Percentiles rank a stretch among this genome's conserved stretches.
Evolutionary conservation across 2,888 invertebrate genomes (phyloP).

Genomic region (Syrista parreyssii): DNA sequence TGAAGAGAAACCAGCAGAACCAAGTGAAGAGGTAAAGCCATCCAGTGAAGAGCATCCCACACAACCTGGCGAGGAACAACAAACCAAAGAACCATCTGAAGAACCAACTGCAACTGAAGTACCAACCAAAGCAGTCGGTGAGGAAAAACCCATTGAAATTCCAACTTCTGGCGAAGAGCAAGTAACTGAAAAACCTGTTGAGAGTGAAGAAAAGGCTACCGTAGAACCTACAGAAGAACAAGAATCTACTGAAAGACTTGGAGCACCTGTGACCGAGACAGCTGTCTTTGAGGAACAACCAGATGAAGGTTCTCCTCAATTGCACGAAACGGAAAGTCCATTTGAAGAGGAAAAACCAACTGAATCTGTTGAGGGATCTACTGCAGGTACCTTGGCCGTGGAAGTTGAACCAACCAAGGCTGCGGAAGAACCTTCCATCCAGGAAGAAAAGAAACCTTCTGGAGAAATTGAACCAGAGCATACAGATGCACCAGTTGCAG

Average conservation of each 20-base stretch:
- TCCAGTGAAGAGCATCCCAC: neutral
- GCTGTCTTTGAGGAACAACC: slow-evolving; percentile 13
- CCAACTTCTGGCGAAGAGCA: slow-evolving; percentile 9
- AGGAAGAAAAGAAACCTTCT: slow-evolving; percentile 15
- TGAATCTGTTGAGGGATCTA: neutral
- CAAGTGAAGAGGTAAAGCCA: neutral
- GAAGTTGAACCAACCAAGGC: neutral
- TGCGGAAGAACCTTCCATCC: slow-evolving; percentile 10
- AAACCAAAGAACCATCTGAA: neutral
- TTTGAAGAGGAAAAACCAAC: neutral
- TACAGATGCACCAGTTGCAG: slow-evolving; percentile 11
- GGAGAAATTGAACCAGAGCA: slow-evolving; percentile 22
- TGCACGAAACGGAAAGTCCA: neutral
- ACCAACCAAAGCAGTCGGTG: slow-evolving; percentile 1
- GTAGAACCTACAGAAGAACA: slow-evolving; percentile 16
- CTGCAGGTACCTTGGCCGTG: neutral
- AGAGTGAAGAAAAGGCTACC: slow-evolving; percentile 24
- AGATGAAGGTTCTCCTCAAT: neutral
- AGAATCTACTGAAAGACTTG: neutral
- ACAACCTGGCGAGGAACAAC: neutral
- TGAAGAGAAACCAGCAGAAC: slow-evolving; percentile 4
- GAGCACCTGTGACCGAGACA: slow-evolving; percentile 9
- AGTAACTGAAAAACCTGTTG: slow-evolving; percentile 14
- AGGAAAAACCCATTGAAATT: slow-evolving; percentile 14
- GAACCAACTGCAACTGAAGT: slow-evolving; percentile 3